Evolutionary conservation across 2,888 invertebrate genomes (phyloP).

Genomic region (Halictus ligatus): DNA sequence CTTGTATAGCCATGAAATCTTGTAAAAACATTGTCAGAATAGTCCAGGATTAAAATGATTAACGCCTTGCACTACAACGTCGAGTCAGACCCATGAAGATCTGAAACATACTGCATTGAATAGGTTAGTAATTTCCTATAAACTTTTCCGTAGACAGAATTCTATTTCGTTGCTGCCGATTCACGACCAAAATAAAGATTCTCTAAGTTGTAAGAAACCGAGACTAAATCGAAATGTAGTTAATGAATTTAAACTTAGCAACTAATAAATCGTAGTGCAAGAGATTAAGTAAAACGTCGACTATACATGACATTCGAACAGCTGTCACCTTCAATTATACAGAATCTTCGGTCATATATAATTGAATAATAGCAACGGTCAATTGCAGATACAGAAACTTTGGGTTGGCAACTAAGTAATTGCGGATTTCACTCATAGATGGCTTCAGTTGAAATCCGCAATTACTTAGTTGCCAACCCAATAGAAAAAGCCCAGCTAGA

Average conservation of each 20-base stretch:
- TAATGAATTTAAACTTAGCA: neutral
- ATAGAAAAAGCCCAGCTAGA: neutral
- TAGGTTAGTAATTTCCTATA: neutral
- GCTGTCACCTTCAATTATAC: neutral
- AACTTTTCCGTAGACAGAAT: neutral
- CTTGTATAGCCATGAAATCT: no score
- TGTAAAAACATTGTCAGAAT: neutral
- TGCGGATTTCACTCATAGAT: no score
- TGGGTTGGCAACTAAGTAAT: no score
- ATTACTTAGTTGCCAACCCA: no score
- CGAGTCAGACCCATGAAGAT: neutral
- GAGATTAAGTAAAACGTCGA: neutral
- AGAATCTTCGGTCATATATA: neutral
- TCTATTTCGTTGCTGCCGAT: neutral
- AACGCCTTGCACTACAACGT: neutral
- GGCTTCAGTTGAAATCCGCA: no score
- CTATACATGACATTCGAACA: neutral
- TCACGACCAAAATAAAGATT: neutral
- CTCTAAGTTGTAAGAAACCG: neutral
- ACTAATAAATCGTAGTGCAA: neutral
- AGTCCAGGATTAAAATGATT: neutral
- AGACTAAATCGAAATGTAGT: neutral
- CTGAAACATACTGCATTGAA: neutral
- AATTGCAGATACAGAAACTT: neutral
- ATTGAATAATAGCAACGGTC: neutral